Percentiles rank a stretch among this genome's conserved stretches.
These are phyloP conservation scores for Gnathonemus longibarbis DNA, from an alignment of 2,113 vertebrate species.

Conservation along the genomic window DNA sequence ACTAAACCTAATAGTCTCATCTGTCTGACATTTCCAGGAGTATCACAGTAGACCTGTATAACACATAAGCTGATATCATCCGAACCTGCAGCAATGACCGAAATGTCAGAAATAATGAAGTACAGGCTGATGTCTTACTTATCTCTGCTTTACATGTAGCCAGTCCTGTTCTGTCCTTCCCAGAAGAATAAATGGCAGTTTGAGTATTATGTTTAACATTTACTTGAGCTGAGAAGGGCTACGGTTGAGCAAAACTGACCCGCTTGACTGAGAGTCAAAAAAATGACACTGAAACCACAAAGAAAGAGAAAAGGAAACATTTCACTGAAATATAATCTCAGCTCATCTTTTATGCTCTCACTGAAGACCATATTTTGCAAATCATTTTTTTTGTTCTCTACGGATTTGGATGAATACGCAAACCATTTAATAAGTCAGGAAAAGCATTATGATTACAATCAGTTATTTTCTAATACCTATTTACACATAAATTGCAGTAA, in stretches of 20 bases:
- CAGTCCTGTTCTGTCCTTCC: background rate
- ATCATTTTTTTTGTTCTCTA: background rate
- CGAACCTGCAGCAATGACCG: background rate
- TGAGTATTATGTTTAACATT: background rate
- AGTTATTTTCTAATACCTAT: background rate
- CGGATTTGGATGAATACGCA: background rate
- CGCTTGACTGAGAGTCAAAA: background rate
- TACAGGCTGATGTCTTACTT: background rate
- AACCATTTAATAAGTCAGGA: background rate
- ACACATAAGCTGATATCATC: background rate
- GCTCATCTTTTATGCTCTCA: background rate
- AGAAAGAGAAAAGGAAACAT: background rate
- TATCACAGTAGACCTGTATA: background rate
- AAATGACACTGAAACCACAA: background rate
- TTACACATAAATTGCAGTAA: background rate
- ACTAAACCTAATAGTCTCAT: background rate
- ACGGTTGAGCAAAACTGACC: background rate
- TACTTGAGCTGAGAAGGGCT: background rate
- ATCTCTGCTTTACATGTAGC: background rate
- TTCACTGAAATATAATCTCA: background rate
- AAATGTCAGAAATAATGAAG: slow-evolving; percentile 1
- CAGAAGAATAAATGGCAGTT: slow-evolving; percentile 1
- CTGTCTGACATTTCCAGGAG: background rate
- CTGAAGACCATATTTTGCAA: background rate
- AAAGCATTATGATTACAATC: background rate